Evolutionary conservation across 2,888 invertebrate genomes (phyloP).

Genomic region (Nematopogon swammerdamellus): DNA sequence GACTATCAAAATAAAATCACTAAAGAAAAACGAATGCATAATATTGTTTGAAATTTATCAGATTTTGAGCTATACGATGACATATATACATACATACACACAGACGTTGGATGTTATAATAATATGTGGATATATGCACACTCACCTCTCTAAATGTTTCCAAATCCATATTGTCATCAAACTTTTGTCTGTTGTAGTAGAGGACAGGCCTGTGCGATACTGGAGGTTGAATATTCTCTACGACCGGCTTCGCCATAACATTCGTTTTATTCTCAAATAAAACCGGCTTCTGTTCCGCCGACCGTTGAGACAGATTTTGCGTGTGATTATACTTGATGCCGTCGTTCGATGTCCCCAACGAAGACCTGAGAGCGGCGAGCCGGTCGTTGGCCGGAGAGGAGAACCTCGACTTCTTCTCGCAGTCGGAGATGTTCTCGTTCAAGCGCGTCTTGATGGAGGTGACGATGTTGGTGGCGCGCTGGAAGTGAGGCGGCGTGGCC

Average conservation of each 20-base stretch:
- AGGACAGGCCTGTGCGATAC: not conserved
- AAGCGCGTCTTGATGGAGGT: conserved; percentile 45
- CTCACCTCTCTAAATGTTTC: conserved; percentile 32
- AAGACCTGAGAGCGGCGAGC: conserved; percentile 24
- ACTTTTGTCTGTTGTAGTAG: conserved; percentile 2
- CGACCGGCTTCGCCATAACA: not conserved
- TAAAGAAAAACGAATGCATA: too few species aligned
- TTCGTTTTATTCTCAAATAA: conserved; percentile 13
- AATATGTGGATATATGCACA: too few species aligned
- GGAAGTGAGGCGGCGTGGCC: conserved; percentile 44
- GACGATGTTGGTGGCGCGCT: conserved; percentile 40
- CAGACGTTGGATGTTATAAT: too few species aligned
- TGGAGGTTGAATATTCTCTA: not conserved
- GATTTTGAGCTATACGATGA: too few species aligned
- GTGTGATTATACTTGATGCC: not conserved
- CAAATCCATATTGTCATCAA: conserved; percentile 34
- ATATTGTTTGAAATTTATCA: too few species aligned
- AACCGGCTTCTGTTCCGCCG: conserved; percentile 5
- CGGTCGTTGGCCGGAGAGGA: conserved; percentile 28
- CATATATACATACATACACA: too few species aligned
- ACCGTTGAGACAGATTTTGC: not conserved
- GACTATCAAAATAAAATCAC: too few species aligned
- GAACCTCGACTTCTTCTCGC: conserved; percentile 17
- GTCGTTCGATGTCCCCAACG: conserved; percentile 5
- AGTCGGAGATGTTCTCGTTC: conserved; percentile 24